Evolutionary conservation across 1,140 invertebrate genomes (phyloP).

Genomic region (Chironomus striatipennis): DNA sequence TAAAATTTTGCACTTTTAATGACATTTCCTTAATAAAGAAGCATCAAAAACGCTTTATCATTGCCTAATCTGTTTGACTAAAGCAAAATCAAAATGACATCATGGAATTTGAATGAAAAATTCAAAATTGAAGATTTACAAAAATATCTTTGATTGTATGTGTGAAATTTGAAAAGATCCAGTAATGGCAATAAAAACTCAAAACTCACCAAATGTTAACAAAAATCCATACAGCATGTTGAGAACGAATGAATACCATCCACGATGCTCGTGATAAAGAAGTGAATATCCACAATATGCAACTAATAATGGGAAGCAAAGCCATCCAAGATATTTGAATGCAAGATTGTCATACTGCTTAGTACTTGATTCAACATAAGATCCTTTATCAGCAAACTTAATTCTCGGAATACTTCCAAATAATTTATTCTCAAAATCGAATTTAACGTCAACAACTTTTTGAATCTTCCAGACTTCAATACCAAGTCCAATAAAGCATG

Average conservation of each 20-base stretch:
- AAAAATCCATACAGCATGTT: slow-evolving; percentile 97
- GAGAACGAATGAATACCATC: slow-evolving; percentile 93
- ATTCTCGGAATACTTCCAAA: slow-evolving; percentile 76
- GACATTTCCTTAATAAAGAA: no score
- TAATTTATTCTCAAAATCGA: slow-evolving; percentile 63
- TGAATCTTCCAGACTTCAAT: slow-evolving; percentile 99
- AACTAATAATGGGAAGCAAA: slow-evolving; percentile 83
- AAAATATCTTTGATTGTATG: no score
- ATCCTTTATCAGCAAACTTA: slow-evolving; percentile 85
- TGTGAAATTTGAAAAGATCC: no score
- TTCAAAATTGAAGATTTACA: no score
- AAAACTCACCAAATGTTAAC: slow-evolving; percentile 65
- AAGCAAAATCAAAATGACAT: no score
- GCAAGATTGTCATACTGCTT: slow-evolving; percentile 92
- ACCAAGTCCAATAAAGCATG: slow-evolving; percentile 84
- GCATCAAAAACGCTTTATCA: no score
- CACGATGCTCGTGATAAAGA: slow-evolving; percentile 96
- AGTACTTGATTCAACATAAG: slow-evolving; percentile 92
- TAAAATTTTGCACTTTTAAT: no score
- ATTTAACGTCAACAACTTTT: slow-evolving; percentile 83
- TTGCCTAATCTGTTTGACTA: no score
- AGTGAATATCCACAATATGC: slow-evolving; percentile 94
- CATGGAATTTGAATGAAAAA: no score
- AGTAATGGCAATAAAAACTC: no score
- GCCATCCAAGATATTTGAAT: slow-evolving; percentile 95